Conservation (phyloP, 2,113 vertebrate species). For the Indri indri region DNA sequence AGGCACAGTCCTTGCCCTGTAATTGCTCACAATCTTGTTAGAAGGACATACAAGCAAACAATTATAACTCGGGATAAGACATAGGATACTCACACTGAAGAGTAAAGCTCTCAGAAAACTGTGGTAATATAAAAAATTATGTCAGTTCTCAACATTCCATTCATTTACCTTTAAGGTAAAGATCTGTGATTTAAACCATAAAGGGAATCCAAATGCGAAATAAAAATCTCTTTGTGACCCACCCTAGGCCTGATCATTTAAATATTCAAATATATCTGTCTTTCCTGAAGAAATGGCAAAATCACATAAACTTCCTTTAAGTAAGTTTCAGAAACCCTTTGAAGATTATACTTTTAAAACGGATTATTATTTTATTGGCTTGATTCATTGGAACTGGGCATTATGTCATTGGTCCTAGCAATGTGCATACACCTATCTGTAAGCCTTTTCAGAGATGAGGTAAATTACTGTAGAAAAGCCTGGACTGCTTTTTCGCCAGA, state of each 20-base stretch:
- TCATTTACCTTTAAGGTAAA: constrained; percentile 29
- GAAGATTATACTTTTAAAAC: constrained; percentile 21
- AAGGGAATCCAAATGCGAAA: constrained; percentile 35
- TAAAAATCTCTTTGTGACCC: background rate
- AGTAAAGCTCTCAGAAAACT: background rate
- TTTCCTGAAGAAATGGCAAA: constrained; percentile 15
- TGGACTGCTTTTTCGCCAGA: constrained; percentile 50
- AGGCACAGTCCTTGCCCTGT: background rate
- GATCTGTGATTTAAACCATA: background rate
- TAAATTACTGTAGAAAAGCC: constrained; percentile 47
- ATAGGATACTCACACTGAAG: background rate
- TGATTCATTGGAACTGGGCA: background rate
- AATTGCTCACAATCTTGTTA: background rate
- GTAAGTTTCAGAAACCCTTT: background rate
- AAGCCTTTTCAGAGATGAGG: constrained; percentile 38
- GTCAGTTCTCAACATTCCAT: constrained; percentile 1
- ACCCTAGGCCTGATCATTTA: background rate
- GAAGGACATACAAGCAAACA: constrained; percentile 16
- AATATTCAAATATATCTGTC: background rate
- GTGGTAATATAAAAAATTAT: background rate
- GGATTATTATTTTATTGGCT: constrained; percentile 1
- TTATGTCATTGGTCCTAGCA: background rate
- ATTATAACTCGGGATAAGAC: background rate
- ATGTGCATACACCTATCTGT: background rate
- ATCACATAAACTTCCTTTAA: constrained; percentile 18